A percentile compares a stretch with the other conserved stretches of the same genome.
Evolutionary conservation across 2,888 invertebrate species (phyloP).

Genomic region (Phorcus lineatus): DNA sequence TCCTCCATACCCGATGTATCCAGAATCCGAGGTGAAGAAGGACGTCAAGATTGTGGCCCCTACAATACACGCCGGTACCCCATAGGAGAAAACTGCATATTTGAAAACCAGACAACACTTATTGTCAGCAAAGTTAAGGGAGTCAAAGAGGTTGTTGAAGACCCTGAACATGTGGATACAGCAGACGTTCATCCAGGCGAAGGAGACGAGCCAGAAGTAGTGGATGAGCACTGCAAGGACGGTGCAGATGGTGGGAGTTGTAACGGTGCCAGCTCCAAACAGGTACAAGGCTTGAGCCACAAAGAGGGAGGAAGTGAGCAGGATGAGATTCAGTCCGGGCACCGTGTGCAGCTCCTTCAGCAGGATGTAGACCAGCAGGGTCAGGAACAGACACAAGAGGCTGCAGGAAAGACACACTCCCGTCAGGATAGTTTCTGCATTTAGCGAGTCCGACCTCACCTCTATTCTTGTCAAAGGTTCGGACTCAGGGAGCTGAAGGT

Average conservation of each 20-base stretch:
- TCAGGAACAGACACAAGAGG: neutral
- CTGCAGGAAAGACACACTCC: neutral
- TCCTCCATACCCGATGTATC: neutral
- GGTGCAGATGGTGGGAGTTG: neutral
- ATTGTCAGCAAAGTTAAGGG: neutral
- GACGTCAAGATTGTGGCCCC: neutral
- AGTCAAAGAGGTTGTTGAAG: neutral
- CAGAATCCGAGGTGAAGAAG: neutral
- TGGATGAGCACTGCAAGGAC: neutral
- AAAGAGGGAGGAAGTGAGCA: neutral
- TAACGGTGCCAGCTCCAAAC: neutral
- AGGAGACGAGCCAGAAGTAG: neutral
- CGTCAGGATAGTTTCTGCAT: neutral
- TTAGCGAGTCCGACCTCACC: neutral
- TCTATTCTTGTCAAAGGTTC: neutral
- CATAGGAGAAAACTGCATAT: neutral
- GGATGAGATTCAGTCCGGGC: neutral
- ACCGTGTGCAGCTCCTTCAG: neutral
- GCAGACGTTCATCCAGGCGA: conserved; percentile 13
- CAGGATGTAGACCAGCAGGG: neutral
- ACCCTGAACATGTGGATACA: neutral
- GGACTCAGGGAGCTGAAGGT: too few species aligned
- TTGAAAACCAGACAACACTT: neutral
- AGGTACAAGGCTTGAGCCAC: neutral
- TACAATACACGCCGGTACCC: neutral